Evolutionary conservation across 2,888 invertebrate species (phyloP).

Genomic region (Lasioglossum leucozonium): DNA sequence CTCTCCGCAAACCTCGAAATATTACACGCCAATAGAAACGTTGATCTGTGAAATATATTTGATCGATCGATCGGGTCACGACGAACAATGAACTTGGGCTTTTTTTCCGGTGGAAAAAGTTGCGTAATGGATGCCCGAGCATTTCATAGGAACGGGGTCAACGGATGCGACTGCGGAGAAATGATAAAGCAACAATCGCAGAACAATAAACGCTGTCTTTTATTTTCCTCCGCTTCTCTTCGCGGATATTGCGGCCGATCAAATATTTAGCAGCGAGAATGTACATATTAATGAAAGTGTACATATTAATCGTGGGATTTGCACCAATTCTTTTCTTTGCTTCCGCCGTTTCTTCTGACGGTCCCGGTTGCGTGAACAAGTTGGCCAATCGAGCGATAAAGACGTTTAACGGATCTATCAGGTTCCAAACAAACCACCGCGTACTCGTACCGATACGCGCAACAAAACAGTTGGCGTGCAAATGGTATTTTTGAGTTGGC

Average conservation of each 20-base stretch:
- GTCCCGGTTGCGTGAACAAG: neutral
- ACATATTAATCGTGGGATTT: neutral
- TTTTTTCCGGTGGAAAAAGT: neutral
- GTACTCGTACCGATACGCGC: too few relatives aligned
- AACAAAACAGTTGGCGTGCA: too few relatives aligned
- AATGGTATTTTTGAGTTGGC: too few relatives aligned
- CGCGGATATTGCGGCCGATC: neutral
- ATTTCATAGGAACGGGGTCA: constrained; percentile 1
- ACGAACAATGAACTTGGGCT: constrained; percentile 4
- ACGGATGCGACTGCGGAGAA: constrained; percentile 4
- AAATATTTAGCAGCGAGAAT: neutral
- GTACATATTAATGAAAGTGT: neutral
- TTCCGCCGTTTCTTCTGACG: neutral
- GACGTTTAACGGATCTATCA: too few relatives aligned
- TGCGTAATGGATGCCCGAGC: constrained; percentile 3
- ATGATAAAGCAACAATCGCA: neutral
- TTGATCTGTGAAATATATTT: neutral
- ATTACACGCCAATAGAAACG: neutral
- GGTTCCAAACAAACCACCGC: too few relatives aligned
- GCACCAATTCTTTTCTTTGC: neutral
- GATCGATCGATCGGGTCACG: neutral
- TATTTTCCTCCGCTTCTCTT: neutral
- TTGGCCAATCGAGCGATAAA: neutral
- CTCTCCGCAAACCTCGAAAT: neutral
- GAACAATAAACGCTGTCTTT: neutral